phyloP scores from a whole-genome alignment of 2,113 vertebrate genomes.

The Scomber japonicus region DNA sequence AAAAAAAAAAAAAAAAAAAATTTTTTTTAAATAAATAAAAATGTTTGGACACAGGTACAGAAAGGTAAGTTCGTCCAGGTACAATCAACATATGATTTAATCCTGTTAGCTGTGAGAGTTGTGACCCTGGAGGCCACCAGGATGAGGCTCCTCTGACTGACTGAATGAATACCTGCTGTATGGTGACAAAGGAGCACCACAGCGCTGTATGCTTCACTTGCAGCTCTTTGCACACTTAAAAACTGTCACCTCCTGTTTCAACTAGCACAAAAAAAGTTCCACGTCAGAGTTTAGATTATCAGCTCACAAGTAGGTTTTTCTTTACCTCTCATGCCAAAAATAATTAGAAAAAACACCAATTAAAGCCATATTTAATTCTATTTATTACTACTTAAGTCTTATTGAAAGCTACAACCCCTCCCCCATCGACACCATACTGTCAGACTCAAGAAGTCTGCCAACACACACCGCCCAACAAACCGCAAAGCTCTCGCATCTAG shows the following conservation, averaged over 20 bases:
- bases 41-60: conserved; percentile 56
- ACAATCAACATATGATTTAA: conserved; percentile 64
- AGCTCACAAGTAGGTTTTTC: not conserved
- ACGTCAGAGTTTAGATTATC: not conserved
- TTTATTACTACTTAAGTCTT: conserved; percentile 20
- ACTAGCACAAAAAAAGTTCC: not conserved
- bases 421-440: conserved; percentile 19
- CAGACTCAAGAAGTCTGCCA: conserved; percentile 40
- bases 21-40: conserved; percentile 19
- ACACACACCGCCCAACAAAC: conserved; percentile 22
- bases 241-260: conserved; percentile 5
- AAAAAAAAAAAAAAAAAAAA: conserved; percentile 32
- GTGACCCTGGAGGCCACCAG: conserved; percentile 45
- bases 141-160: conserved; percentile 48
- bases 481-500: conserved; percentile 33
- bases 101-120: conserved; percentile 58
- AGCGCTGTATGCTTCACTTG: conserved; percentile 24
- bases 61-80: conserved; percentile 61
- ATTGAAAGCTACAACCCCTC: conserved; percentile 28
- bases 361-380: conserved; percentile 39
- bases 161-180: conserved; percentile 30
- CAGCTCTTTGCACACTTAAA: conserved; percentile 14
- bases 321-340: not conserved
- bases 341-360: conserved; percentile 8
- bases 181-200: conserved; percentile 50